Conservation (phyloP, 1,140 invertebrate species). For the Latrodectus geometricus region DNA sequence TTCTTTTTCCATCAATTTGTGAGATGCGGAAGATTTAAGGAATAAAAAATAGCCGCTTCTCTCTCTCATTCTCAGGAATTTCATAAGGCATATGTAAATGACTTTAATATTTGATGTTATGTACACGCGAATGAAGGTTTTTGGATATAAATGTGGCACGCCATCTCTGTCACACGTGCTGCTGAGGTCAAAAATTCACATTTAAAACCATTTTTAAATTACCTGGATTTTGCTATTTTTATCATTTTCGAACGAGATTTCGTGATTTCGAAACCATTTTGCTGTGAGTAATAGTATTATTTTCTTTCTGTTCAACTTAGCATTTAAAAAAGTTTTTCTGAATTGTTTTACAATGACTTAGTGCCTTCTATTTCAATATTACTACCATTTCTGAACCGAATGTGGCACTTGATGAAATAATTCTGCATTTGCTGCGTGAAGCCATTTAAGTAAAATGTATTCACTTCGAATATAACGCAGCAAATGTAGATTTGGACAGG, state of each 20-base stretch:
- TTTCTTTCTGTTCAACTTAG: no score
- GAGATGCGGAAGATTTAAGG: background rate
- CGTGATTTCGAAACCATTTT: background rate
- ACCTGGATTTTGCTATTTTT: background rate
- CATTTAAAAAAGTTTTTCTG: no score
- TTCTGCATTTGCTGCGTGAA: no score
- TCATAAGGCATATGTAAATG: background rate
- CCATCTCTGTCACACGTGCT: background rate
- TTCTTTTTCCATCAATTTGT: background rate
- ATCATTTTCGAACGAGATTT: background rate
- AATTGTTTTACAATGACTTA: no score
- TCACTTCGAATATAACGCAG: no score
- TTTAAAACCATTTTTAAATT: background rate
- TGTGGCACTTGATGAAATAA: no score
- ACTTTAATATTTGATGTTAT: background rate
- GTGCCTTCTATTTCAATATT: no score
- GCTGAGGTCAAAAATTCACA: background rate
- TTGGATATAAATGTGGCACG: no score
- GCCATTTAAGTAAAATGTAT: no score
- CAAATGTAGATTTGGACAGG: no score
- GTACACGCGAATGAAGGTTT: background rate
- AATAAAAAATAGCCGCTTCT: background rate
- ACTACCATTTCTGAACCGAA: no score
- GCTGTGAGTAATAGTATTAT: background rate
- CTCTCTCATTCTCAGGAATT: background rate